Percentiles rank a stretch among this genome's conserved stretches.
Conservation (phyloP, 2,888 invertebrate genomes). For the Ornithoptera alexandrae region DNA sequence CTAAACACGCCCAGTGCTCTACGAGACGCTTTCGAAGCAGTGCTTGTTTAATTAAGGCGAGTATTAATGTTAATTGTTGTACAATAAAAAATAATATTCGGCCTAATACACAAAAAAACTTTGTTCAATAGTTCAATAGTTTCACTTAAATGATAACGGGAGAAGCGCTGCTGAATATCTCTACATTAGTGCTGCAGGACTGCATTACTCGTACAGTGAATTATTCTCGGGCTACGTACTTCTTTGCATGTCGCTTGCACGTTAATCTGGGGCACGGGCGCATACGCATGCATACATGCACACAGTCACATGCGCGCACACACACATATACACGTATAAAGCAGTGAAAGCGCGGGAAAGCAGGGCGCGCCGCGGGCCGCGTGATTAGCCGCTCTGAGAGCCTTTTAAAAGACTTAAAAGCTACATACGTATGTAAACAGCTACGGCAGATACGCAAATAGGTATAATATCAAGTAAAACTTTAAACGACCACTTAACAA, state of each 20-base stretch:
- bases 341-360: slow-evolving; percentile 45
- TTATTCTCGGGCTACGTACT: not conserved
- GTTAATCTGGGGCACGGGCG: slow-evolving; percentile 26
- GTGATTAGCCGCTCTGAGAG: slow-evolving; percentile 61
- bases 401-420: slow-evolving; percentile 63
- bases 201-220: not conserved
- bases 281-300: slow-evolving; percentile 18
- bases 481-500: too few species aligned
- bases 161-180: too few species aligned
- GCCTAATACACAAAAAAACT: too few species aligned
- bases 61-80: too few species aligned
- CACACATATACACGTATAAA: too few species aligned
- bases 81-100: too few species aligned
- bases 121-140: too few species aligned
- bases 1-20: too few species aligned
- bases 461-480: not conserved
- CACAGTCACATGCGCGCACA: slow-evolving; percentile 2
- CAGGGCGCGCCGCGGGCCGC: slow-evolving; percentile 44
- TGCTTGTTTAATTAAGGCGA: too few species aligned
- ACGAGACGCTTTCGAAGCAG: too few species aligned
- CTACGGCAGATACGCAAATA: slow-evolving; percentile 14
- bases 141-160: too few species aligned
- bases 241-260: slow-evolving; percentile 15
- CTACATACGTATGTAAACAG: slow-evolving; percentile 37
- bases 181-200: not conserved